Conservation (phyloP, 2,888 invertebrate genomes). For the Timema cristinae region DNA sequence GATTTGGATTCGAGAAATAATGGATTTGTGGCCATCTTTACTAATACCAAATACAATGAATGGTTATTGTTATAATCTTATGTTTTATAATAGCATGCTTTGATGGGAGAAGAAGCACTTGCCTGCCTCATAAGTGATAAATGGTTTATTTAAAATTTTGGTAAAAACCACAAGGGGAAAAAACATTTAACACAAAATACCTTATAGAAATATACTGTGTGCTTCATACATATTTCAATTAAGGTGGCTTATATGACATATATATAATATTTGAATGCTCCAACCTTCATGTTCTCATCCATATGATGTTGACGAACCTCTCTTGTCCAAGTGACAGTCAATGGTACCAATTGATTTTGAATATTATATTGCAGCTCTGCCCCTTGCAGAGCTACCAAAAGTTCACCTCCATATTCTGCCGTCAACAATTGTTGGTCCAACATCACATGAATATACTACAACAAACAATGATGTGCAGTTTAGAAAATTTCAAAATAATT, state of each 20-base stretch:
- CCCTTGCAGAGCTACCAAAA: constrained; percentile 34
- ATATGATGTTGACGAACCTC: constrained; percentile 23
- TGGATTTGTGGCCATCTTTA: no score
- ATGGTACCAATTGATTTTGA: constrained; percentile 30
- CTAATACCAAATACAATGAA: no score
- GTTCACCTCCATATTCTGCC: constrained; percentile 40
- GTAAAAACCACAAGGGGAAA: no score
- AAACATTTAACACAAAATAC: no score
- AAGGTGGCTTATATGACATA: neutral
- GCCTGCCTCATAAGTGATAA: no score
- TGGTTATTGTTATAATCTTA: no score
- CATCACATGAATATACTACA: constrained; percentile 47
- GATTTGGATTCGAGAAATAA: no score
- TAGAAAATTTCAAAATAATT: no score
- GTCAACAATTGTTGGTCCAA: constrained; percentile 44
- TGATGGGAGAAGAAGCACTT: no score
- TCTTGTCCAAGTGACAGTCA: constrained; percentile 36
- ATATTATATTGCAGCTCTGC: constrained; percentile 34
- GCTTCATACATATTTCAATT: neutral
- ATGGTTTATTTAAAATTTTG: no score
- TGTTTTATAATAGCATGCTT: no score
- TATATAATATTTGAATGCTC: neutral
- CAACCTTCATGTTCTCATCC: constrained; percentile 25
- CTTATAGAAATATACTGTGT: neutral
- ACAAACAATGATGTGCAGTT: constrained; percentile 15